Evolutionary conservation across 2,113 vertebrate genomes (phyloP), one percentile per base, ranked within the genome.

Genomic region (Brachypodius melanocephalos): DNA sequence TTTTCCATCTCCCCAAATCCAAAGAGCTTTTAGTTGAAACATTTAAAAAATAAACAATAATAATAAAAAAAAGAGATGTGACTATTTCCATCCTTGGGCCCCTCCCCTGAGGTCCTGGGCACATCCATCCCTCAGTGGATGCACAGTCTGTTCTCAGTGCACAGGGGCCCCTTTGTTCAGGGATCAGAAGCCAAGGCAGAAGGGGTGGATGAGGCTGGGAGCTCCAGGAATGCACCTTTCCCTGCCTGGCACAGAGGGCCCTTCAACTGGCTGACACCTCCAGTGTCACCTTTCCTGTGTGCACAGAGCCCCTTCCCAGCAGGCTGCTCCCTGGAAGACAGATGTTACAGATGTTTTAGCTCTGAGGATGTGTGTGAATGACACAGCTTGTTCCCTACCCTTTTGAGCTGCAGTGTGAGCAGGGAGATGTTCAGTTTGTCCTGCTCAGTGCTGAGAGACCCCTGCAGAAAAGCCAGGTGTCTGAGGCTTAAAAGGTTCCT

Each of bases 1-100:
- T 93, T 95, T 94, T 95, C 93, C 77, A 69, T 76, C 81, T 75
- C 59, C 34, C 29, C 66, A 68, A 82, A 95, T 62, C 81, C 89
- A 94, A 91, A 43, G 8, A 62, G 49, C 61, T 87, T 93, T 89
- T 7, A 81, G 77, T 48, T 61, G 52, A 90, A 71, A 36, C 29
- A 48, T 59, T 76, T 36, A 2, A 42, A 36, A 34, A 77, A 63
- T 10, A 46, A 49, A 49, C 28, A 49, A 25, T 19, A 42, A 15
- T 17, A 11, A n/a, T n/a, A n/a, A 48, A 18, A 36, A 59, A 59
- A 34, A 24, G 19, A 36, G 32, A 59, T 43, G 66, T 77, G 73
- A 65, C 45, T 90, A 8, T 90, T 96, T 92, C 68, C 61, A 74
- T 36, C 32, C 68, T 18, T 0, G 0, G 42, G 49, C 88, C 34